These are phyloP conservation scores for Enteromius trimaculatus DNA, from an alignment of 2,797 vertebrate species.

Conservation along the genomic window DNA sequence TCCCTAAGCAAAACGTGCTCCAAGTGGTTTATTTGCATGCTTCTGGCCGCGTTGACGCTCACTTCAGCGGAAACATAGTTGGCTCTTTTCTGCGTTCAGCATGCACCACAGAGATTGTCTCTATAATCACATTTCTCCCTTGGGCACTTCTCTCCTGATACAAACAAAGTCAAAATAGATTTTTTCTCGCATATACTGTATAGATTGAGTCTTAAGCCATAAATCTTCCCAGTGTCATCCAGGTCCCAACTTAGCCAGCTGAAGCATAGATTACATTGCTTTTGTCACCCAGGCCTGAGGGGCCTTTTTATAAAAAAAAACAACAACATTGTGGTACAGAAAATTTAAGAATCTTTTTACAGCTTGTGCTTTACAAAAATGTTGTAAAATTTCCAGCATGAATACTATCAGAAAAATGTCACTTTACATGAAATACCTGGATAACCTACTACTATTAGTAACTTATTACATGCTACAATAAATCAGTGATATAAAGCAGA, in stretches of 20 bases:
- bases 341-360: not conserved
- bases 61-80: not conserved
- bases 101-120: conserved; percentile 30
- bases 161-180: conserved; percentile 52
- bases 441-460: not conserved
- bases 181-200: conserved; percentile 35
- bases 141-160: conserved; percentile 38
- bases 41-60: conserved; percentile 1
- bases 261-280: conserved; percentile 14
- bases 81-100: conserved; percentile 1
- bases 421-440: not conserved
- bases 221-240: conserved; percentile 28
- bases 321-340: not conserved
- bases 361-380: not conserved
- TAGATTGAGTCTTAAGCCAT: conserved; percentile 24
- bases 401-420: not conserved
- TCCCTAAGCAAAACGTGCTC: not conserved
- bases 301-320: not conserved
- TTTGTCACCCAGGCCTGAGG: not conserved
- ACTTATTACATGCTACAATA: not conserved
- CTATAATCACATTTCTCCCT: conserved; percentile 37
- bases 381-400: not conserved
- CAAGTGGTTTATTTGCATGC: not conserved
- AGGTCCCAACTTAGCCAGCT: conserved; percentile 7
- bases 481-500: not conserved